Conservation (phyloP, 2,888 invertebrate species). For the Stenichneumon culpator region DNA sequence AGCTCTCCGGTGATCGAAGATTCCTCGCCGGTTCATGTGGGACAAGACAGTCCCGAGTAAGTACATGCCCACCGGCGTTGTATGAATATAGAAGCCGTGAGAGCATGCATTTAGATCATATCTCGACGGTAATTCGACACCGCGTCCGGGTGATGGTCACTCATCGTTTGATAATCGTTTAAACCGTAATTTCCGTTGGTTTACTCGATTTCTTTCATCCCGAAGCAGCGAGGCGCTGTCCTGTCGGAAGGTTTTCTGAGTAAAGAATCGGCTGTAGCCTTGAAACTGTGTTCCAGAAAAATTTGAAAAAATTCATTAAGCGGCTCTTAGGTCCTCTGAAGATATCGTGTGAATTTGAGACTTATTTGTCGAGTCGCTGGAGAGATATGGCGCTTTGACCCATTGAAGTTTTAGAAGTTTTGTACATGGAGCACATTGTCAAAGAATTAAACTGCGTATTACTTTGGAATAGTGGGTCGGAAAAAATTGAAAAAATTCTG, state of each 20-base stretch:
- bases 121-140: conserved; percentile 77
- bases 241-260: no score
- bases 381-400: no score
- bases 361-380: no score
- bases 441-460: no score
- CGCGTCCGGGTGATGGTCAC: conserved; percentile 9
- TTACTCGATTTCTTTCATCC: neutral
- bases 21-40: neutral
- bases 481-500: neutral
- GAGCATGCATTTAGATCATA: conserved; percentile 80
- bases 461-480: no score
- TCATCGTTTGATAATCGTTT: neutral
- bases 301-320: neutral
- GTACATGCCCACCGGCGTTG: neutral
- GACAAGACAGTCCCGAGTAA: neutral
- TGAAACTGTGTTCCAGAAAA: neutral
- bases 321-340: no score
- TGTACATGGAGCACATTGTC: no score
- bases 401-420: no score
- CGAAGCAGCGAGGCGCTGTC: no score
- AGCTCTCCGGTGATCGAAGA: conserved; percentile 9
- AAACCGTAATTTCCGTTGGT: neutral
- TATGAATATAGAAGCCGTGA: conserved; percentile 73
- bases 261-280: no score
- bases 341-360: no score